Percentiles rank a stretch among this genome's conserved stretches.
These are phyloP conservation scores for Glaucomys volans DNA, from an alignment of 2,113 vertebrate genomes.

Conservation along the genomic window DNA sequence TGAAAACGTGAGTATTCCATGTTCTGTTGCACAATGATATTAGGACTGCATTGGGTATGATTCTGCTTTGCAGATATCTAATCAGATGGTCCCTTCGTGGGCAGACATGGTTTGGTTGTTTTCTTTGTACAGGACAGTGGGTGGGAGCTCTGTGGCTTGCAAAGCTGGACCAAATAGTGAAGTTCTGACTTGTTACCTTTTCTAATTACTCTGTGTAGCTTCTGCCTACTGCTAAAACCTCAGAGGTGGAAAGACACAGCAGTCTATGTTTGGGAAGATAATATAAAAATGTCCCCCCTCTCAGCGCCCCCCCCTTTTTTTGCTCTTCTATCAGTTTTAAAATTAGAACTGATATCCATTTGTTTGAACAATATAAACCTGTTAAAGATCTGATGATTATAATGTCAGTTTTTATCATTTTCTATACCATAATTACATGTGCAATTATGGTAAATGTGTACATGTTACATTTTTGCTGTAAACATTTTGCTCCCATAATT, in stretches of 20 bases:
- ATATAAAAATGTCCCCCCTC: background rate
- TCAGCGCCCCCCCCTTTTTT: background rate
- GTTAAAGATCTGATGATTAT: background rate
- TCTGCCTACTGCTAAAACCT: background rate
- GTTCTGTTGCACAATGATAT: background rate
- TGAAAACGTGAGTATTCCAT: background rate
- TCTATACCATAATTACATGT: background rate
- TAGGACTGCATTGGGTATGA: background rate
- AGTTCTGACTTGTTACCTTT: background rate
- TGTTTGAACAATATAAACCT: background rate
- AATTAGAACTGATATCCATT: constrained; percentile 16
- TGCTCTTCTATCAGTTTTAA: constrained; percentile 47
- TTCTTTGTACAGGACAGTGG: background rate
- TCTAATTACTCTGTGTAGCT: background rate
- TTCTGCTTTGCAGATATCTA: background rate
- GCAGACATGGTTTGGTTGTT: background rate
- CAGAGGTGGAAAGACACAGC: background rate
- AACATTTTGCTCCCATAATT: background rate
- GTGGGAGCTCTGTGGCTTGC: background rate
- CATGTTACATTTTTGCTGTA: background rate
- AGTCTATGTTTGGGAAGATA: background rate
- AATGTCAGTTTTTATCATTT: background rate
- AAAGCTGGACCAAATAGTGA: background rate
- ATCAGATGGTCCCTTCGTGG: background rate
- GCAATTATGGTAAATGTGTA: background rate